phyloP scores from a whole-genome alignment of 2,797 vertebrate species.

The Perdix hodgsoniae region DNA sequence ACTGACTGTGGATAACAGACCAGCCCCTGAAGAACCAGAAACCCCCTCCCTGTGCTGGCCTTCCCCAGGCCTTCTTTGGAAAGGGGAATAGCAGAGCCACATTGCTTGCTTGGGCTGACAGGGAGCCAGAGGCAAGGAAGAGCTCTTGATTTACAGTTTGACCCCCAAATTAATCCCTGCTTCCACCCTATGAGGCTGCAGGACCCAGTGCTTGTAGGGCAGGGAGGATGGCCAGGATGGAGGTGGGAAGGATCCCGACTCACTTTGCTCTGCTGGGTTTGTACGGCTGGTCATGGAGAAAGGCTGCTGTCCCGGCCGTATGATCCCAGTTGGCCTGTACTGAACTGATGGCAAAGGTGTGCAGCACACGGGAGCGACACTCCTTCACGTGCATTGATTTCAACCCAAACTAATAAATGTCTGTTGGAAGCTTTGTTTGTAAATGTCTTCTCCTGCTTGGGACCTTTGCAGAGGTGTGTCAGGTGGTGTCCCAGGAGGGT shows the following conservation, averaged over 20 bases:
- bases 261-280: background rate
- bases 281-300: background rate
- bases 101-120: background rate
- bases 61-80: background rate
- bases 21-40: background rate
- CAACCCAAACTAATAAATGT: constrained; percentile 38
- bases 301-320: background rate
- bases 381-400: background rate
- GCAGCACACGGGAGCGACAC: background rate
- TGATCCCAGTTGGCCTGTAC: background rate
- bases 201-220: background rate
- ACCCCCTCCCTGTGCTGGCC: background rate
- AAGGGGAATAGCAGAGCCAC: background rate
- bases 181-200: background rate
- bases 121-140: background rate
- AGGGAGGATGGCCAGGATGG: background rate
- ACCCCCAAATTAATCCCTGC: background rate
- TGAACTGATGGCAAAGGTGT: background rate
- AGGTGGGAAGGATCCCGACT: background rate
- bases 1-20: background rate
- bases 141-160: background rate
- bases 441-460: background rate
- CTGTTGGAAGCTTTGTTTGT: background rate
- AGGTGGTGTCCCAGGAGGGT: background rate
- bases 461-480: background rate